Percentiles rank a stretch among this genome's conserved stretches.
Evolutionary conservation across 1,140 invertebrate species (phyloP).

Genomic region (Neodiprion fabricii): DNA sequence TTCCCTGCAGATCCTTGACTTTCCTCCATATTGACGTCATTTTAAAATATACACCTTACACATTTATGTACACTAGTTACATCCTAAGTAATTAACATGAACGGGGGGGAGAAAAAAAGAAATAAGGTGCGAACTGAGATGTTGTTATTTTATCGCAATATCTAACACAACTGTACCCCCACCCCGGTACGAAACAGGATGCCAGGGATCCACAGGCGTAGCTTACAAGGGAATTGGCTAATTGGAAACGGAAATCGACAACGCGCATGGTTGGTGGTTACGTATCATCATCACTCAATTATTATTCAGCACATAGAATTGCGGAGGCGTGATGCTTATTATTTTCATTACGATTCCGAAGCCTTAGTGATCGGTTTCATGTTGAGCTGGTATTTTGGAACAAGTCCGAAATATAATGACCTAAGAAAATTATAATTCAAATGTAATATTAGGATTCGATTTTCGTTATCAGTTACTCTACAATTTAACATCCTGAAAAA

Average conservation of each 20-base stretch:
- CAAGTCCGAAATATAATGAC: neutral
- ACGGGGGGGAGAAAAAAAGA: neutral
- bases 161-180: constrained; percentile 21
- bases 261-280: neutral
- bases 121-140: constrained; percentile 27
- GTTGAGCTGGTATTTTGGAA: neutral
- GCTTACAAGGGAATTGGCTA: neutral
- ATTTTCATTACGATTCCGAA: neutral
- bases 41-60: constrained; percentile 28
- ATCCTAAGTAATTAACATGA: constrained; percentile 25
- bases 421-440: neutral
- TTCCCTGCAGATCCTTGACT: constrained; percentile 41
- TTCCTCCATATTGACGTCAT: constrained; percentile 42
- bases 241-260: neutral
- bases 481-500: too few species aligned
- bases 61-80: constrained; percentile 39
- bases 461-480: too few species aligned
- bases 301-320: neutral
- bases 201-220: constrained; percentile 3
- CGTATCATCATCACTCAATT: neutral
- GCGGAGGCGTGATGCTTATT: neutral
- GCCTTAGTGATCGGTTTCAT: neutral
- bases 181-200: neutral
- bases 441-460: neutral
- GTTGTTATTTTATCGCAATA: constrained; percentile 33